Evolutionary conservation across 1,140 invertebrate genomes (phyloP), one percentile per base, ranked within the genome.

Genomic region (Macrocentrus cingulum): DNA sequence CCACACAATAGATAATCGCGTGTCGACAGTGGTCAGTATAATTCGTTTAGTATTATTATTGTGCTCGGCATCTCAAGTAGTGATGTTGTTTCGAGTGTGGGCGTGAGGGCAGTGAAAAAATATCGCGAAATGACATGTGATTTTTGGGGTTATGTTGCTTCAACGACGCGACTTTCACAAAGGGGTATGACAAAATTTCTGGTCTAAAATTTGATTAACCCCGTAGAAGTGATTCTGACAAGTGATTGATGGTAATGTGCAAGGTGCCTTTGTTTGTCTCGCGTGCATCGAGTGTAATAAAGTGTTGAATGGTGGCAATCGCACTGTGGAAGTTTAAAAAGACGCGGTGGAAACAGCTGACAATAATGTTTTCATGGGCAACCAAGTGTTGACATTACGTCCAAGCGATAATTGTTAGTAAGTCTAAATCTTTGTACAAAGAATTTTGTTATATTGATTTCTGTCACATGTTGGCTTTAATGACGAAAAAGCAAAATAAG

Each of bases 271-370:
- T 23, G 13, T 48, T n/a, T 48, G 11, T 23, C 20, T 13, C 2
- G 15, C 9, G 23, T 23, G 13, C 20, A 13, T n/a, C 16, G n/a
- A 19, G 6, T 4, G 11, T 4, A 11, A 16, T 20, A 23, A 48
- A 48, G 19, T 48, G 19, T 48, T 48, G 22, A 48, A 48, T 48
- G 22, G 19, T 48, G 45, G n/a, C 45, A n/a, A 48, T 48, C 13
- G 22, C 8, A 20, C 6, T 29, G 22, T n/a, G 6, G 22, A 48
- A 7, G n/a, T 25, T 25, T 23, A 48, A 48, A 25, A 48, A 48
- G 42, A 48, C 45, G 45, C 45, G 45, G 45, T 23, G 22, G 22
- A 48, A 48, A 48, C 20, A 48, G 19, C 2, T 23, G 9, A 48
- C 45, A 25, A 48, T 48, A 19, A 20, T 48, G 22, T 39, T 39